phyloP scores from a whole-genome alignment of 2,113 vertebrate genomes.

The Phodopus roborovskii region DNA sequence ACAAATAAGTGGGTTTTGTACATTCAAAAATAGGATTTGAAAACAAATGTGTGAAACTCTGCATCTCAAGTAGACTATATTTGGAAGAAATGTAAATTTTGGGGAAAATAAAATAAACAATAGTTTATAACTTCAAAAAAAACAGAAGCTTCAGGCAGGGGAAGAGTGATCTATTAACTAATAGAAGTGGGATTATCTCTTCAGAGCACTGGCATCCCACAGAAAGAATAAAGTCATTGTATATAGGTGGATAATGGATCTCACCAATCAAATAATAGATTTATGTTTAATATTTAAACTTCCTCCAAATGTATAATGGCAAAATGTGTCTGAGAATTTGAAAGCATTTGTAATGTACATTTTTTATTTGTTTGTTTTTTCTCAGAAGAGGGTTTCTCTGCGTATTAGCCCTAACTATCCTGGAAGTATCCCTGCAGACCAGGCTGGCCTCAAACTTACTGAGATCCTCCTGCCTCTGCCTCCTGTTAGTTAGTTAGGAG shows the following conservation, averaged over 20 bases:
- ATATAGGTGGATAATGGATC: not conserved
- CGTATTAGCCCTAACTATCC: no score
- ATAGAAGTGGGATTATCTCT: not conserved
- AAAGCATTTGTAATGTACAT: not conserved
- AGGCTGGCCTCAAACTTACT: no score
- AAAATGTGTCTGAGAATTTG: not conserved
- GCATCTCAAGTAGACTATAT: not conserved
- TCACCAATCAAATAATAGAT: not conserved
- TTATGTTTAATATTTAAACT: conserved; percentile 44
- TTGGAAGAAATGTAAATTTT: conserved; percentile 34
- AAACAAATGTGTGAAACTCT: not conserved
- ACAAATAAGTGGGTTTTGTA: not conserved
- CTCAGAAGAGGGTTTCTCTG: no score
- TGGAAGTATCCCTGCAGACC: no score
- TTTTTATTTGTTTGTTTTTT: no score
- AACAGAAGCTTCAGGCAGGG: conserved; percentile 17
- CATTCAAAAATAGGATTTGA: conserved; percentile 1
- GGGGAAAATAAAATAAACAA: conserved; percentile 6
- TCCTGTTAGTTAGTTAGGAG: no score
- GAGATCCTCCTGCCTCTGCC: no score
- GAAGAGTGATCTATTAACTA: not conserved
- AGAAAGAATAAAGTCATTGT: not conserved
- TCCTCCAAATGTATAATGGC: not conserved
- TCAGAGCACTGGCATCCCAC: not conserved
- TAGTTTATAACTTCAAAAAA: conserved; percentile 10